Percentiles rank a stretch among this genome's conserved stretches.
phyloP scores from a whole-genome alignment of 2,888 invertebrate species.

The Drosophila meridiana region DNA sequence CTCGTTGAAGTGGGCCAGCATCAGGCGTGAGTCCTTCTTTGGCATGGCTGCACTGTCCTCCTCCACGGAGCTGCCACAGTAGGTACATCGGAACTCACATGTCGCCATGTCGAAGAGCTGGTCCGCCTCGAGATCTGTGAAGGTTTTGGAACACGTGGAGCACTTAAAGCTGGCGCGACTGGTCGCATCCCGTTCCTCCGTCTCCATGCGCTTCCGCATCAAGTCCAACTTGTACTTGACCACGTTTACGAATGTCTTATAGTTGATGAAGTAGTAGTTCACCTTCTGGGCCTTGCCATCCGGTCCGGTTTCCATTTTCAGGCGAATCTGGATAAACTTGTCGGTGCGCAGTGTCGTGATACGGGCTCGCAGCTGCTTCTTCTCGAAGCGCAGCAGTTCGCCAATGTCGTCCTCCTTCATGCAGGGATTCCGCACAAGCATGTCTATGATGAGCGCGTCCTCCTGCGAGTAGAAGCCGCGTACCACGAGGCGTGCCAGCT shows the following conservation, averaged over 20 bases:
- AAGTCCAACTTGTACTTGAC: constrained; percentile 98
- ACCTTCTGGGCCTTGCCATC: constrained; percentile 98
- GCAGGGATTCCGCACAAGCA: constrained; percentile 98
- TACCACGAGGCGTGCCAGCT: constrained; percentile 95
- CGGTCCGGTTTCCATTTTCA: constrained; percentile 96
- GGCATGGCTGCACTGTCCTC: constrained; percentile 97
- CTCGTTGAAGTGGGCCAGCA: constrained; percentile 91
- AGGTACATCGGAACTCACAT: constrained; percentile 95
- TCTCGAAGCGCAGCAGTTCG: constrained; percentile 96
- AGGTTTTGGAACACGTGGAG: constrained; percentile 95
- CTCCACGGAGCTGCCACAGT: constrained; percentile 94
- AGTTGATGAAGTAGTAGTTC: constrained; percentile 98
- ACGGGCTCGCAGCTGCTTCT: constrained; percentile 95
- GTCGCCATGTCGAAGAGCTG: constrained; percentile 94
- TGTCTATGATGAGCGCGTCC: constrained; percentile 97
- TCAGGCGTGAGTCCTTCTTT: constrained; percentile 95
- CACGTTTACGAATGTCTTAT: constrained; percentile 98
- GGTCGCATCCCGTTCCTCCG: constrained; percentile 97
- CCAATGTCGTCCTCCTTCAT: constrained; percentile 94
- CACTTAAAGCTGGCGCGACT: constrained; percentile 98
- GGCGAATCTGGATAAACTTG: constrained; percentile 95
- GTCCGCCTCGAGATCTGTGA: constrained; percentile 97
- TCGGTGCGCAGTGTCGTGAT: constrained; percentile 95
- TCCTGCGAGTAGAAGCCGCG: constrained; percentile 97
- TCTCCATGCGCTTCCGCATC: constrained; percentile 97